Evolutionary conservation across 2,113 vertebrate species (phyloP).

Genomic region (Micromys minutus): DNA sequence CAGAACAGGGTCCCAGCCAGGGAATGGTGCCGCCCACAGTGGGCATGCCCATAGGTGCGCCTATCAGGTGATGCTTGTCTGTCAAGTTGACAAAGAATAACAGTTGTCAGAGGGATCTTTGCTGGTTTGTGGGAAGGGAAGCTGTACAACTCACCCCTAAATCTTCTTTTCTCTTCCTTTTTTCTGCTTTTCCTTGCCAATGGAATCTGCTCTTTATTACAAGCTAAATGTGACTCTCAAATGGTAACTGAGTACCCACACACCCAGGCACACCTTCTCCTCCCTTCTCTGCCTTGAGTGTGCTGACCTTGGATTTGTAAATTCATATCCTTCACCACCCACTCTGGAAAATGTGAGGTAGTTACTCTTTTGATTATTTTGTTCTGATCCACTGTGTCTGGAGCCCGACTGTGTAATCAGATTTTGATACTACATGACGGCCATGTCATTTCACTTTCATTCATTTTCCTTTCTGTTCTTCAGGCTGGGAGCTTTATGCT

Average conservation of each 20-base stretch:
- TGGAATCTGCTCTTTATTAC: no score
- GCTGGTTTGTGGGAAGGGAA: neutral
- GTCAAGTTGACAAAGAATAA: no score
- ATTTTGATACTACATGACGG: accelerated
- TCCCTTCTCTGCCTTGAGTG: neutral
- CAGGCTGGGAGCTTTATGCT: neutral
- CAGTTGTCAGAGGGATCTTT: neutral
- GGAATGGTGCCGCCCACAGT: neutral
- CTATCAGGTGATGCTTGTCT: neutral
- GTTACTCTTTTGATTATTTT: neutral
- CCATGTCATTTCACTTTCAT: neutral
- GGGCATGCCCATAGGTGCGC: neutral
- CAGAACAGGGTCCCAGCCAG: neutral
- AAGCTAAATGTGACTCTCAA: neutral
- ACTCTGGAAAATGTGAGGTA: neutral
- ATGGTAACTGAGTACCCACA: accelerated
- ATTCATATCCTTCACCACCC: neutral
- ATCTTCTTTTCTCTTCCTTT: no score
- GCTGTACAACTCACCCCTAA: accelerated
- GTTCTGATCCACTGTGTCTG: neutral
- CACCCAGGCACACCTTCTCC: accelerated
- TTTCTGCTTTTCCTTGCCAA: accelerated
- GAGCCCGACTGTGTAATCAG: neutral
- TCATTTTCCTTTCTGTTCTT: neutral
- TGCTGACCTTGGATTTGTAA: neutral